Conservation (phyloP, 2,888 invertebrate species). For the Diarsia mendica region DNA sequence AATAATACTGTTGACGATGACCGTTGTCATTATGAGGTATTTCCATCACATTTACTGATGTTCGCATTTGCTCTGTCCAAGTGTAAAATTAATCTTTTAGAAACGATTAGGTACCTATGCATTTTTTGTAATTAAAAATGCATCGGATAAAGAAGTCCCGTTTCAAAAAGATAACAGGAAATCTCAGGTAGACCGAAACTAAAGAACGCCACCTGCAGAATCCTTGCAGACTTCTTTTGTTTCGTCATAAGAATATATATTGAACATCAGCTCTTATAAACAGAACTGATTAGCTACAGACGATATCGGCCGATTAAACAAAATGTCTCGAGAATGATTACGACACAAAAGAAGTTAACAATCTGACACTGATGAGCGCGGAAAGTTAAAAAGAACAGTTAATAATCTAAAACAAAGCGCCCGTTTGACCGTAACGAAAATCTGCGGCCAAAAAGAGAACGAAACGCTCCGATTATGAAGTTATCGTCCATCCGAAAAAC, state of each 20-base stretch:
- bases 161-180: neutral
- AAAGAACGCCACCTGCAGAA: neutral
- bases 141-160: neutral
- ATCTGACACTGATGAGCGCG: constrained; percentile 31
- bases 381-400: constrained; percentile 49
- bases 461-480: constrained; percentile 79
- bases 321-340: constrained; percentile 7
- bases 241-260: neutral
- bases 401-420: constrained; percentile 68
- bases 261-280: neutral
- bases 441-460: constrained; percentile 63
- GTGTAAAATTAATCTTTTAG: neutral
- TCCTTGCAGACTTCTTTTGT: neutral
- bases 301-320: neutral
- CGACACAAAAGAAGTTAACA: constrained; percentile 1
- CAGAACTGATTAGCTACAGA: neutral
- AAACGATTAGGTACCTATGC: neutral
- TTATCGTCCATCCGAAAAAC: constrained; percentile 72
- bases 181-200: neutral
- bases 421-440: constrained; percentile 65
- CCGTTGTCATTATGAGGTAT: constrained; percentile 14
- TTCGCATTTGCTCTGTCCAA: neutral
- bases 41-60: constrained; percentile 44
- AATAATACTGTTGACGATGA: constrained; percentile 27
- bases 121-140: neutral